Conservation (phyloP, 2,797 vertebrate species). For the Pithecia hirsuta region DNA sequence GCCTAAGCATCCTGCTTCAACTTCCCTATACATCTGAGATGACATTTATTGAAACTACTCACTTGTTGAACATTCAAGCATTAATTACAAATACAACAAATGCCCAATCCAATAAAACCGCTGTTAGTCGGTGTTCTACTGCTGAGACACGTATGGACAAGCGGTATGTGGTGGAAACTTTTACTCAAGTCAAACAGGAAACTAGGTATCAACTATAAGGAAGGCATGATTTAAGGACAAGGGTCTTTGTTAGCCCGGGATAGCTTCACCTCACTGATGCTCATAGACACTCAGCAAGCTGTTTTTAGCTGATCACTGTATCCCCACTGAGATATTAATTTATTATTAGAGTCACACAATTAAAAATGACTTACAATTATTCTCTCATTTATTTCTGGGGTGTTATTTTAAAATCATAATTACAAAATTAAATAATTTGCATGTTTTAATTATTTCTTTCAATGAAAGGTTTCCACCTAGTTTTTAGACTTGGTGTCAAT, state of each 20-base stretch:
- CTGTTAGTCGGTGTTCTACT: neutral
- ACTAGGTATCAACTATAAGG: neutral
- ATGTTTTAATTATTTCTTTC: neutral
- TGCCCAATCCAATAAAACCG: neutral
- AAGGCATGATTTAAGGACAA: neutral
- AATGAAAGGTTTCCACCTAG: neutral
- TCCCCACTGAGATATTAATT: neutral
- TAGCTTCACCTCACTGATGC: neutral
- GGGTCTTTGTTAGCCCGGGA: neutral
- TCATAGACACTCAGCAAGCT: neutral
- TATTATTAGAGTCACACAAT: neutral
- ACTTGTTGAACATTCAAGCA: neutral
- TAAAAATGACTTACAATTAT: neutral
- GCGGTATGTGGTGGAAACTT: neutral
- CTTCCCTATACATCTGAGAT: neutral
- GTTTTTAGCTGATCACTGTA: neutral
- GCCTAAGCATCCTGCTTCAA: neutral
- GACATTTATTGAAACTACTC: neutral
- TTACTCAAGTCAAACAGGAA: neutral
- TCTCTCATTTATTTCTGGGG: neutral
- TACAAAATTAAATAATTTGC: neutral
- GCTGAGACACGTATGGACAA: neutral
- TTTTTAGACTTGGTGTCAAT: neutral
- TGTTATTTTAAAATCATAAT: neutral
- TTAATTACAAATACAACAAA: constrained; percentile 47